A percentile compares a stretch with the other conserved stretches of the same genome.
phyloP scores from a whole-genome alignment of 2,113 vertebrate species.

The Gambusia holbrooki region DNA sequence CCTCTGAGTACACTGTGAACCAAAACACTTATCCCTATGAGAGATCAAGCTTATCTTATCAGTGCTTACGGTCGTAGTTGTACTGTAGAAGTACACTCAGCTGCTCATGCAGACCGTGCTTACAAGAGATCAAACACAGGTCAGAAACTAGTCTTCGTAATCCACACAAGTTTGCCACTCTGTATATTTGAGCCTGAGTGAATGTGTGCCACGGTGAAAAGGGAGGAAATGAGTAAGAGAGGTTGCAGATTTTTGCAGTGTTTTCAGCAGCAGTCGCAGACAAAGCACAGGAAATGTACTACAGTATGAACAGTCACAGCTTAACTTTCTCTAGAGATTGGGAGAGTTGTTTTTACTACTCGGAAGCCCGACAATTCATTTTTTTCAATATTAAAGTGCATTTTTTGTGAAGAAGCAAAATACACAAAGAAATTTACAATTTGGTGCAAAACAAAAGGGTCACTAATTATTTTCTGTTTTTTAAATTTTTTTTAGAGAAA shows the following conservation, averaged over 20 bases:
- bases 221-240: conserved; percentile 3
- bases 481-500: neutral
- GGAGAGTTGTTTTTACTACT: conserved; percentile 53
- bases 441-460: neutral
- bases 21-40: conserved; percentile 73
- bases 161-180: conserved; percentile 58
- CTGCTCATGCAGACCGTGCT: conserved; percentile 65
- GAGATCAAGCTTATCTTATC: conserved; percentile 80
- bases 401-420: conserved; percentile 39
- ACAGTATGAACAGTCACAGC: conserved; percentile 68
- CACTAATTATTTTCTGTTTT: neutral
- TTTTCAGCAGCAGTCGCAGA: conserved; percentile 62
- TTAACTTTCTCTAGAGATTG: conserved; percentile 71
- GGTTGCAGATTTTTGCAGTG: conserved; percentile 19
- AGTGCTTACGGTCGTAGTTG: conserved; percentile 52
- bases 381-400: conserved; percentile 27
- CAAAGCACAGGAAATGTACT: conserved; percentile 64
- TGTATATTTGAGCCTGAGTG: conserved; percentile 18
- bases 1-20: conserved; percentile 63
- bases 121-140: conserved; percentile 67
- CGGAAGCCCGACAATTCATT: conserved; percentile 44
- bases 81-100: conserved; percentile 71
- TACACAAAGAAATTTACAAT: neutral
- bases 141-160: conserved; percentile 67
- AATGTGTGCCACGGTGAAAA: conserved; percentile 28